phyloP scores from a whole-genome alignment of 2,113 vertebrate genomes.

The Rissa tridactyla region DNA sequence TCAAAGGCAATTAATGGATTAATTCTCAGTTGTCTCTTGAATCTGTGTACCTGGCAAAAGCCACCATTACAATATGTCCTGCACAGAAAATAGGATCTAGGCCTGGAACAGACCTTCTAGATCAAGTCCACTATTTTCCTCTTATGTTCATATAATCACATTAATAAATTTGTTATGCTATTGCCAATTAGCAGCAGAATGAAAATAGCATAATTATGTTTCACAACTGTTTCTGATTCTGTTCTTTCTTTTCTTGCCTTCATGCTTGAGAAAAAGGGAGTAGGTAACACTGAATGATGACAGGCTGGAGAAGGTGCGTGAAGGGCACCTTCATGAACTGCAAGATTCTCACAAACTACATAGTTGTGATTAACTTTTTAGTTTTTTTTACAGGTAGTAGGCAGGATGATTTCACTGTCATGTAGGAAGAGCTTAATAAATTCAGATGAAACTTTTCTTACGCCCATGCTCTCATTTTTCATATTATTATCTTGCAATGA shows the following conservation, averaged over 20 bases:
- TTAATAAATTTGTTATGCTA: background rate
- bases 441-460: background rate
- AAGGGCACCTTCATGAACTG: background rate
- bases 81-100: background rate
- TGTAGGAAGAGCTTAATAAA: background rate
- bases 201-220: background rate
- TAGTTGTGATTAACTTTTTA: background rate
- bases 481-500: background rate
- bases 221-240: background rate
- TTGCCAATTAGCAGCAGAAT: background rate
- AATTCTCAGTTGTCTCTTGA: background rate
- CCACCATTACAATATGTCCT: background rate
- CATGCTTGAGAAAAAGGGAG: background rate
- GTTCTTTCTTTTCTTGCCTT: background rate
- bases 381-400: background rate
- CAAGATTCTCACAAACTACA: background rate
- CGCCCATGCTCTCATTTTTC: background rate
- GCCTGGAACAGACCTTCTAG: background rate
- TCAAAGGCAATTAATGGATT: background rate
- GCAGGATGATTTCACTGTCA: background rate
- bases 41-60: background rate
- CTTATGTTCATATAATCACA: background rate
- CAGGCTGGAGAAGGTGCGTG: background rate
- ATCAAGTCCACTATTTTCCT: background rate
- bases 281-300: background rate